A percentile compares a stretch with the other conserved stretches of the same genome.
Conservation (phyloP, 2,797 vertebrate genomes). For the Gobionotothen gibberifrons region DNA sequence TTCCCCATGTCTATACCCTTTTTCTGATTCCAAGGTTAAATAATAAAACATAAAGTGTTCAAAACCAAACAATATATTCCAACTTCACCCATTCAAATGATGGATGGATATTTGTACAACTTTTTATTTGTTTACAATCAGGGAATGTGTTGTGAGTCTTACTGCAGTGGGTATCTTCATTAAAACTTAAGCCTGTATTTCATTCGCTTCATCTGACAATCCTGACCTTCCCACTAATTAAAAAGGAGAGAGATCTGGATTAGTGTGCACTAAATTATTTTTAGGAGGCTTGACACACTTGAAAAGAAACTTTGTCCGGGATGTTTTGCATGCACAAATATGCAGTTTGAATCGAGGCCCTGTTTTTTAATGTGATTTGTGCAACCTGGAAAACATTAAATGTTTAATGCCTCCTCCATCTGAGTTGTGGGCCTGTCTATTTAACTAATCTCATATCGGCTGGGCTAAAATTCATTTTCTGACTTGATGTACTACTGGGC, state of each 20-base stretch:
- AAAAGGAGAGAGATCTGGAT: conserved; percentile 69
- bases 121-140: conserved; percentile 35
- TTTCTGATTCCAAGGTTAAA: conserved; percentile 21
- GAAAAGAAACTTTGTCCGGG: conserved; percentile 24
- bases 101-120: background rate
- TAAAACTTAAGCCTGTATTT: conserved; percentile 63
- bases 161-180: conserved; percentile 52
- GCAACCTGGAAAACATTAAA: conserved; percentile 27
- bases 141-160: conserved; percentile 42
- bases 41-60: conserved; percentile 20
- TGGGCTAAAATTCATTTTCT: conserved; percentile 58
- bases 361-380: background rate
- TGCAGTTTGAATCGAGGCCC: conserved; percentile 2
- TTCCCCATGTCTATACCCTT: background rate
- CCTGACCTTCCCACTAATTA: conserved; percentile 75
- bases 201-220: conserved; percentile 70
- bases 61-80: conserved; percentile 2
- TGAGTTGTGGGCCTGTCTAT: conserved; percentile 59
- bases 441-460: conserved; percentile 63
- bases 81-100: conserved; percentile 10
- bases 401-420: conserved; percentile 32
- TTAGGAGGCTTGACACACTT: conserved; percentile 36
- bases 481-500: conserved; percentile 39
- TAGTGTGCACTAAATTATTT: conserved; percentile 61
- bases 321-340: conserved; percentile 14